Evolutionary conservation across 2,113 vertebrate genomes (phyloP), one percentile per base, ranked within the genome.

Genomic region (Poeciliopsis turrubarensis): DNA sequence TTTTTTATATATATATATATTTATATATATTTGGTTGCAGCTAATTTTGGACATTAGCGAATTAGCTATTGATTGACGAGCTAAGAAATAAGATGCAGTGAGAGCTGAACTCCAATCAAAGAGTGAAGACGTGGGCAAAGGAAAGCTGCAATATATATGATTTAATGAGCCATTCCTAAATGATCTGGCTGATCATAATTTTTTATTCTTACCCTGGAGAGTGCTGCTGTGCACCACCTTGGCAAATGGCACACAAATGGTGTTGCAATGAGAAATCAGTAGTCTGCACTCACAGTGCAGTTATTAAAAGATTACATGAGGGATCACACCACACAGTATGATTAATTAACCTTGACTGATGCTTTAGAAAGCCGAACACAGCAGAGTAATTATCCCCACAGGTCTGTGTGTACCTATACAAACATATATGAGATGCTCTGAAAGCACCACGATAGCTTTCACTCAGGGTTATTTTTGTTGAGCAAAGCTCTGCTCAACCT

Each of bases 341-440:
- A 90, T 92, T 91, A 92, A 93, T 93, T 90, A 92, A 91, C 86
- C 89, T 88, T 89, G 87, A 90, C 80, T 88, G 89, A 91, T 89
- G 86, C 84, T 86, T 84, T 85, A 79, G 75, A 80, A 85, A 85
- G 70, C 80, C 9, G 67, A 73, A 83, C 86, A 80, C 78, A 88
- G 73, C 84, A 72, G 75, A 87, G 81, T 67, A 34, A 63, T 82
- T 72, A 64, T 72, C 65, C 70, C 80, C 81, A 81, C 73, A 44
- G 63, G 76, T 85, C 65, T 76, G 78, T 83, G 63, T 84, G 76
- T 79, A 82, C 82, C 68, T 76, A 74, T 62, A 81, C 72, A 84
- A 64, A 79, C 57, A 54, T 72, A 76, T 63, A 71, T 72, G 60
- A 75, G 80, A 47, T 17, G 65, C 39, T 67, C 65, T 77, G 54